Base-by-base conservation (phyloP, 2,113 vertebrate genomes). In the Podarcis raffonei region DNA sequence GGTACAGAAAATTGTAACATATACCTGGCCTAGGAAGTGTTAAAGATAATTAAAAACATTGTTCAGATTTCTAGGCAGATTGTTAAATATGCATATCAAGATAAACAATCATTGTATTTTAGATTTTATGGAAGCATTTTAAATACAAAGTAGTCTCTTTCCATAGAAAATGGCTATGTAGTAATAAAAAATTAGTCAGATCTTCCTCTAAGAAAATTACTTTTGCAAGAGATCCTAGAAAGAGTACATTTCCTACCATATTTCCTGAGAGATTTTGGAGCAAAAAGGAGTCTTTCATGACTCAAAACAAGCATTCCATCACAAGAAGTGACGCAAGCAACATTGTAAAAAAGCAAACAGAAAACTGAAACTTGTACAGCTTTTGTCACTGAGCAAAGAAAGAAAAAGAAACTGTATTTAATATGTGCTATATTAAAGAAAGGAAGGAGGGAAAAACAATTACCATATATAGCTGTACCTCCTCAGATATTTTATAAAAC, bases 51-150 rank as follows among this genome's bases (percentile, higher is more conserved):
- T 87, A 48, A 76, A 4, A 18, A 9, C 13, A 8, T 39, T 69
- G 74, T 78, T 81, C 90, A 87, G 75, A 57, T 53, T 82, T 7
- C 8, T 57, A 1, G 69, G 92, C 69, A 53, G 4, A 5, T 69
- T 71, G 16, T 48, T 8, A 81, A 92, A 84, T 23, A 71, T 69
- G 65, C n/a, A 72, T 3, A 48, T 48, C 7, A 79, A 32, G 53
- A 62, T 76, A 37, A 86, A 30, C 20, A 7, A 93, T 62, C 22
- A 68, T 37, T 81, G 88, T 87, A 89, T 92, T 88, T 85, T 59
- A 90, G 81, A 69, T 91, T 86, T 89, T 88, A 90, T 42, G 69
- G 11, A 84, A 88, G 48, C 20, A 85, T 12, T 1, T 37, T 92
- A 91, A 66, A 88, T 48, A 81, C 57, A 80, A 12, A 7, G n/a